A percentile compares a stretch with the other conserved stretches of the same genome.
phyloP scores from a whole-genome alignment of 2,888 invertebrate genomes.

The Tuberolachnus salignus region DNA sequence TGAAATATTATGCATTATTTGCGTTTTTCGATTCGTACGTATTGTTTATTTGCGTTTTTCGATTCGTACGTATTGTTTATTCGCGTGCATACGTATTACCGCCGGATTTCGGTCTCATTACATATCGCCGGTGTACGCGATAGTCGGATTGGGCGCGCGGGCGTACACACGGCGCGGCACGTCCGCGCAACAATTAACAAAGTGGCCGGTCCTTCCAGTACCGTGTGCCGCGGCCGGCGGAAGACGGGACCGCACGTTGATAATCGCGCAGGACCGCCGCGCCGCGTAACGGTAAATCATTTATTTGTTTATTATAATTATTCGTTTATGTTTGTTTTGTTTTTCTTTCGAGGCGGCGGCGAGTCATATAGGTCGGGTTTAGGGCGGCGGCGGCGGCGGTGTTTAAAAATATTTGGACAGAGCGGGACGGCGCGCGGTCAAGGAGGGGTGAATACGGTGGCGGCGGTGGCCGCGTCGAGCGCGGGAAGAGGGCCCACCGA shows the following conservation, averaged over 20 bases:
- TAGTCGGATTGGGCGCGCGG: too few species aligned
- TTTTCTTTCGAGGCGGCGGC: background rate
- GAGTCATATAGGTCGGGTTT: conserved; percentile 36
- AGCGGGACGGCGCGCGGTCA: background rate
- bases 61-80: too few species aligned
- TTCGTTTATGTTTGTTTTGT: conserved; percentile 16
- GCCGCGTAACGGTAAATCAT: background rate
- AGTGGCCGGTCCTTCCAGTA: background rate
- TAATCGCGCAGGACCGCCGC: background rate
- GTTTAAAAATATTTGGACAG: conserved; percentile 43
- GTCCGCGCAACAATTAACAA: too few species aligned
- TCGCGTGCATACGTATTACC: background rate
- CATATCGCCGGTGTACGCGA: too few species aligned
- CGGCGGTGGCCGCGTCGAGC: conserved; percentile 9
- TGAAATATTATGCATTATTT: background rate
- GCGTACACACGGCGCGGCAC: too few species aligned
- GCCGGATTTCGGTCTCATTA: too few species aligned
- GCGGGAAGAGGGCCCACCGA: background rate
- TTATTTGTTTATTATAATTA: conserved; percentile 4
- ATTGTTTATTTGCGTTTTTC: too few species aligned
- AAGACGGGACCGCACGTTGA: too few species aligned
- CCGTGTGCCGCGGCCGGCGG: too few species aligned
- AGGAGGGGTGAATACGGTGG: background rate
- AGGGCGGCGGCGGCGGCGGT: conserved; percentile 33
- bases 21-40: too few species aligned